A percentile compares a stretch with the other conserved stretches of the same genome.
phyloP scores from a whole-genome alignment of 1,140 invertebrate species.

The Bombus waltoni region DNA sequence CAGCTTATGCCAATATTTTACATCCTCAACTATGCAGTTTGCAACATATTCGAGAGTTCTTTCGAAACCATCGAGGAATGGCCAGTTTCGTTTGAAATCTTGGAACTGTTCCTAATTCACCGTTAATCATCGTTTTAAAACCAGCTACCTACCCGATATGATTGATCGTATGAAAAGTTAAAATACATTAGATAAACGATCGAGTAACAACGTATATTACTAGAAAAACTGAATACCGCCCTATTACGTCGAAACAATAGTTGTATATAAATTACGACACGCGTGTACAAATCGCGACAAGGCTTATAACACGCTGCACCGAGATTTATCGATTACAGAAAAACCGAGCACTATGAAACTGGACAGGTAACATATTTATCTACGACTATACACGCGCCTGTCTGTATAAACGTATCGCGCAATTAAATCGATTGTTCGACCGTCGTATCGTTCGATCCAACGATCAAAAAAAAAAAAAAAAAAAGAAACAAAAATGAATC shows the following conservation, averaged over 20 bases:
- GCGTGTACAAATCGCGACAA: not conserved
- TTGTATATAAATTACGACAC: not conserved
- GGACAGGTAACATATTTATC: not conserved
- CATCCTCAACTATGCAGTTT: not conserved
- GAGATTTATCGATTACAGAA: constrained; percentile 1
- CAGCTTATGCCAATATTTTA: not conserved
- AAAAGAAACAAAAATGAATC: not conserved
- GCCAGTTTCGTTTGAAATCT: not conserved
- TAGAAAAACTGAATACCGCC: not conserved
- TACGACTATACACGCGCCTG: not conserved
- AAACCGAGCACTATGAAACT: not conserved
- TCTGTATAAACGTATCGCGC: not conserved
- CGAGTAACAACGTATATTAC: not conserved
- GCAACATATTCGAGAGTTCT: not conserved
- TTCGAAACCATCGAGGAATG: not conserved
- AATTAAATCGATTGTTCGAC: constrained; percentile 24
- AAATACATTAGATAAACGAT: not conserved
- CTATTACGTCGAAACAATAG: not conserved
- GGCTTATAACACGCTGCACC: not conserved
- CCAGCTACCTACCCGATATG: not conserved
- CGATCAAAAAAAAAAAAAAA: not conserved
- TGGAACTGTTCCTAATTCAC: not conserved
- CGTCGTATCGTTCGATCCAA: not conserved
- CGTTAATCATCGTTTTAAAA: not conserved
- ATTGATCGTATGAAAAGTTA: not conserved